Base-by-base conservation (phyloP, 1,140 invertebrate species). In the Hycleus cichorii region DNA sequence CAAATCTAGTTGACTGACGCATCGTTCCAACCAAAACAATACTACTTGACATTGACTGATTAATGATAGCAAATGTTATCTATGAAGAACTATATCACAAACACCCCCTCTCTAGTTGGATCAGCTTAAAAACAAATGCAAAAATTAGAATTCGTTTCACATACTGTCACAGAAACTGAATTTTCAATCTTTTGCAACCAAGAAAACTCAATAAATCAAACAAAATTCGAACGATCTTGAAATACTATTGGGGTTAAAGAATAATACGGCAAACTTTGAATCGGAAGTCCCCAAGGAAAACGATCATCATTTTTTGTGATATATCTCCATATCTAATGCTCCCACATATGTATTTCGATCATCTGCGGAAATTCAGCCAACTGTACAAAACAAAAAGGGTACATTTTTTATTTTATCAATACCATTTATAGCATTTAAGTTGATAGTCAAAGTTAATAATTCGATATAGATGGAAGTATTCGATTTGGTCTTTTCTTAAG, bases 31-130 rank as follows among this genome's bases (percentile, higher is more conserved):
- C 44, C 45, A 47, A 55, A 55, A 55, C 52, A 55, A 55, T 55
- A 47, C 52, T 55, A 46, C 44, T 47, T 55, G 52, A 55, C 52
- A 46, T 55, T 55, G 52, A 55, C 52, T 55, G 52, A 55, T 55
- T 55, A 47, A 46, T 55, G 52, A 53, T 53, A 53, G 51, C 24
- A 43, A 55, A 55, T 44, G 44, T 55, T 55, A 55, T 55, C 52
- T 47, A 32, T 46, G 39, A 47, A 55, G 44, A 32, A 47, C 52
- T 47, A 55, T 55, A 55, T 55, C 52, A 47, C 45, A 46, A 47
- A 32, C 32, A 32, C 32, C 32, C 32, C 32, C 32, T 32, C 32
- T 32, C 32, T 32, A 5, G 32, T 32, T 32, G 32, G 47, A 55
- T 47, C 52, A 32, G 18, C 43, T 55, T 46, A 47, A 47, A 39